Evolutionary conservation across 2,113 vertebrate genomes (phyloP).

Genomic region (Emydocephalus ijimae): DNA sequence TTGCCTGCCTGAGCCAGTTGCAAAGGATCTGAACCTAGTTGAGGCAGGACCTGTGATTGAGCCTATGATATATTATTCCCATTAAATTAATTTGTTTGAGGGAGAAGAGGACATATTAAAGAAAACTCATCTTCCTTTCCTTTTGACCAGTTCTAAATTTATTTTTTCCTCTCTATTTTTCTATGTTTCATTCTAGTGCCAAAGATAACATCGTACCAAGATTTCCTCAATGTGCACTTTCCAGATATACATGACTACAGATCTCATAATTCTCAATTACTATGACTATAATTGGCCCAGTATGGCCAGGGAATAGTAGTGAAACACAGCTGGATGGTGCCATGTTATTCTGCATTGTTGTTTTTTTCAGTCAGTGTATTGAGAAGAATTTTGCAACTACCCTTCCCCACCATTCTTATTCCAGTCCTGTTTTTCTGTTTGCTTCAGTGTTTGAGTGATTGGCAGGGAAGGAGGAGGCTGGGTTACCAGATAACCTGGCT

Average conservation of each 20-base stretch:
- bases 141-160: background rate
- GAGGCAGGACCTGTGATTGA: background rate
- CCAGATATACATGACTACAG: background rate
- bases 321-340: background rate
- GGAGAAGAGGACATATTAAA: background rate
- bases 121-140: background rate
- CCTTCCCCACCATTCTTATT: background rate
- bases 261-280: background rate
- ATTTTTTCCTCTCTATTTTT: background rate
- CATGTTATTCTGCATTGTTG: background rate
- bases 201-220: background rate
- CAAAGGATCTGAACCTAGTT: background rate
- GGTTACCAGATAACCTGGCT: background rate
- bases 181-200: background rate
- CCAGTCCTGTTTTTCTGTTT: background rate
- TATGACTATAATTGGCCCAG: background rate
- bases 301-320: background rate
- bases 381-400: background rate
- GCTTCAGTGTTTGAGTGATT: background rate
- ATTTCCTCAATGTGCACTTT: background rate
- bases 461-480: conserved; percentile 8
- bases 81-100: background rate
- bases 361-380: background rate
- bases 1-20: background rate
- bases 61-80: background rate